Percentiles rank a stretch among this genome's conserved stretches.
Evolutionary conservation across 2,113 vertebrate species (phyloP).

Genomic region (Galbula dea): DNA sequence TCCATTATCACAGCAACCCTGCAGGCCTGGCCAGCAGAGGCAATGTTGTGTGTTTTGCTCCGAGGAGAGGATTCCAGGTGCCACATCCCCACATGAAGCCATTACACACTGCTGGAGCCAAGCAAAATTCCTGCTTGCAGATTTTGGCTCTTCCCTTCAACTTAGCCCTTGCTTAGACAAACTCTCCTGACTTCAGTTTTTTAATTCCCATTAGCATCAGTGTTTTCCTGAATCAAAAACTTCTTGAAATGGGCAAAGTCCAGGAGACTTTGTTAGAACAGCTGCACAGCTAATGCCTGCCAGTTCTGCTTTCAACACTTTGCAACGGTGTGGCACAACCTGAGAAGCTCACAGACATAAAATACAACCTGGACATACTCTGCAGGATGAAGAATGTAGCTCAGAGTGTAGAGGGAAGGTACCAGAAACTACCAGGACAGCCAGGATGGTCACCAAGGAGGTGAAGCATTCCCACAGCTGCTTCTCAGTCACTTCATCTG

Average conservation of each 20-base stretch:
- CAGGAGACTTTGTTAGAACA: conserved; percentile 28
- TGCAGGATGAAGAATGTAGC: neutral
- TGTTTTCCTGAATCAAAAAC: neutral
- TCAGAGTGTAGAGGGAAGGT: neutral
- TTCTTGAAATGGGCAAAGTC: conserved; percentile 1
- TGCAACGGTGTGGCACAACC: neutral
- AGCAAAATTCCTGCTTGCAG: conserved; percentile 38
- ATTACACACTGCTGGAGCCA: neutral
- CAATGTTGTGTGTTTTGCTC: neutral
- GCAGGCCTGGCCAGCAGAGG: neutral
- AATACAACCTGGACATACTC: neutral
- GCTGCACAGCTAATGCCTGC: neutral
- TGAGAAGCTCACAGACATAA: neutral
- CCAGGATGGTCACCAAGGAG: neutral
- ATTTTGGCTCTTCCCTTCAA: conserved; percentile 23
- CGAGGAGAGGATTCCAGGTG: conserved; percentile 4
- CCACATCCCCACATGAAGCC: neutral
- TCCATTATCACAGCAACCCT: neutral
- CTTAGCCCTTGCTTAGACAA: conserved; percentile 1
- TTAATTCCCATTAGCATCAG: conserved; percentile 16
- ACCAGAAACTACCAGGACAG: neutral
- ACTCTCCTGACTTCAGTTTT: neutral
- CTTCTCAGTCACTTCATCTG: neutral
- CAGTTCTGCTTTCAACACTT: neutral
- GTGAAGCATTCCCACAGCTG: neutral